Evolutionary conservation across 2,888 invertebrate genomes (phyloP).

Genomic region (Pseudococcus longispinus): DNA sequence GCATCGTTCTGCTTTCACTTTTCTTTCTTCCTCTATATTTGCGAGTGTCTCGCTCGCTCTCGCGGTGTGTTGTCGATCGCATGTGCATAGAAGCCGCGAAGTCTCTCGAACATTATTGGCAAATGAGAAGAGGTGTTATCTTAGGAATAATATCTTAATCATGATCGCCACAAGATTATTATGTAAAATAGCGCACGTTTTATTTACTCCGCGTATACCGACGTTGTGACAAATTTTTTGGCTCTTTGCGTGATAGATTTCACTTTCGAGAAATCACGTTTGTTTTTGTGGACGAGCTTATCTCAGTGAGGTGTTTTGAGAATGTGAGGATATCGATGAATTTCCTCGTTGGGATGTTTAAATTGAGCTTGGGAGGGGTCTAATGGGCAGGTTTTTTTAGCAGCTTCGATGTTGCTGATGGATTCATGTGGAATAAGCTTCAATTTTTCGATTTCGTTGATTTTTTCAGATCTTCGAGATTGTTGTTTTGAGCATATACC

Average conservation of each 20-base stretch:
- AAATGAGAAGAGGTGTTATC: slow-evolving; percentile 27
- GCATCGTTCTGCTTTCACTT: slow-evolving; percentile 49
- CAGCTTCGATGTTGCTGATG: too few relatives aligned
- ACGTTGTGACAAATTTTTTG: slow-evolving; percentile 12
- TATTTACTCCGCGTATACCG: neutral
- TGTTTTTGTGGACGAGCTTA: neutral
- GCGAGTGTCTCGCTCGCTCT: neutral
- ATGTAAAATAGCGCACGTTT: slow-evolving; percentile 42
- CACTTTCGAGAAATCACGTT: neutral
- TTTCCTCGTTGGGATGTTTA: neutral
- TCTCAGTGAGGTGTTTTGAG: neutral
- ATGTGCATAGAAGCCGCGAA: neutral
- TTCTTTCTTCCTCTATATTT: neutral
- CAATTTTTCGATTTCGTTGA: too few relatives aligned
- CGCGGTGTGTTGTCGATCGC: neutral
- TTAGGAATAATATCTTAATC: slow-evolving; percentile 37
- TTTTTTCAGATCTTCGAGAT: too few relatives aligned
- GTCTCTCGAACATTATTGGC: slow-evolving; percentile 37
- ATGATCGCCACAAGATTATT: slow-evolving; percentile 31
- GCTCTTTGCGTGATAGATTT: neutral
- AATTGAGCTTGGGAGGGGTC: too few relatives aligned
- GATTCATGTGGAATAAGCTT: too few relatives aligned
- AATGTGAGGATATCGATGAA: neutral
- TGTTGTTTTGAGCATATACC: too few relatives aligned
- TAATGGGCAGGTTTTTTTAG: too few relatives aligned